Evolutionary conservation across 2,113 vertebrate genomes (phyloP).

Genomic region (Thinocorus orbignyianus): DNA sequence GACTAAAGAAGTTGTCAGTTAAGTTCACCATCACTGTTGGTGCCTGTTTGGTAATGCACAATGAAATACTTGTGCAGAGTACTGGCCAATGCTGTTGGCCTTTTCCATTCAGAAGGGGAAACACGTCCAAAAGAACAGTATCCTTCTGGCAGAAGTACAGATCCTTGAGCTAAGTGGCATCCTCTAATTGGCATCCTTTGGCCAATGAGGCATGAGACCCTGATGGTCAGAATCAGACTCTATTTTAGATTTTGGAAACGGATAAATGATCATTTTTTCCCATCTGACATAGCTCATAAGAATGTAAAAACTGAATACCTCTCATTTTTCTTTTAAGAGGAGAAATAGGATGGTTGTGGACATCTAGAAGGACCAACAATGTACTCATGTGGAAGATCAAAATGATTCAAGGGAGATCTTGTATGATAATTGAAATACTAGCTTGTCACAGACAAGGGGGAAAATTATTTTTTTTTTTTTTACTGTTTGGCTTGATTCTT

Average conservation of each 20-base stretch:
- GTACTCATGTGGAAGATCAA: not conserved
- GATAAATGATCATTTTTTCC: not conserved
- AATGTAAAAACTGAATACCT: not conserved
- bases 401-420: not conserved
- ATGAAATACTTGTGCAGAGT: not conserved
- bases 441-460: not conserved
- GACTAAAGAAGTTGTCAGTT: not conserved
- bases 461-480: too few species aligned
- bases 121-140: not conserved
- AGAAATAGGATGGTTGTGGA: not conserved
- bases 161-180: not conserved
- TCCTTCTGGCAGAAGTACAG: not conserved
- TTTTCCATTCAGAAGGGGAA: not conserved
- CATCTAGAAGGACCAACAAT: not conserved
- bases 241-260: not conserved
- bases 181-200: not conserved
- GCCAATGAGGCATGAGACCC: not conserved
- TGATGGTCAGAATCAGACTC: not conserved
- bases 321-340: not conserved
- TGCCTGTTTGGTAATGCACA: not conserved
- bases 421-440: not conserved
- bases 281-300: not conserved
- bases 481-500: not conserved
- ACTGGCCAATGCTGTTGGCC: not conserved
- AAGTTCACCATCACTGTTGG: not conserved